These are phyloP conservation scores for Ptychoptera contaminata DNA, from an alignment of 2,888 invertebrate species.

Conservation along the genomic window DNA sequence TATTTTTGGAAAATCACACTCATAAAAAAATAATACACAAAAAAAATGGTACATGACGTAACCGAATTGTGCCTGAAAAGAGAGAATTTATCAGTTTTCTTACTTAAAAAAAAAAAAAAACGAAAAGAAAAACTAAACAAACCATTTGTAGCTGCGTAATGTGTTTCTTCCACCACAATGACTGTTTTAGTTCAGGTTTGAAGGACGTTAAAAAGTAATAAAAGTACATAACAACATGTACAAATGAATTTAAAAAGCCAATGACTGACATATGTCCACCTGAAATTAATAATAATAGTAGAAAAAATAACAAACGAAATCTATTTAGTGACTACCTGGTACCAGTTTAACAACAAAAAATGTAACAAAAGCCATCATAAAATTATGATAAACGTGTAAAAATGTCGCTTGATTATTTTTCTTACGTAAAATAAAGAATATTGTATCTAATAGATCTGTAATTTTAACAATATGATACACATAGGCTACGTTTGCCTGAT, in stretches of 20 bases:
- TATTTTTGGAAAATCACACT: no score
- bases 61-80: slow-evolving; percentile 46
- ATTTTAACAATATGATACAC: slow-evolving; percentile 44
- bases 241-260: slow-evolving; percentile 53
- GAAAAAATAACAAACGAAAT: no score
- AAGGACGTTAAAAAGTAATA: slow-evolving; percentile 66
- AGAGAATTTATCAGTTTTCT: not conserved
- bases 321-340: slow-evolving; percentile 31
- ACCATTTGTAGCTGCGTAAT: slow-evolving; percentile 72
- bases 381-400: slow-evolving; percentile 55
- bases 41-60: slow-evolving; percentile 40
- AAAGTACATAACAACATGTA: slow-evolving; percentile 67
- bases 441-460: slow-evolving; percentile 47
- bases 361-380: slow-evolving; percentile 46
- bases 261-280: slow-evolving; percentile 51
- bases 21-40: slow-evolving; percentile 21
- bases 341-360: slow-evolving; percentile 43
- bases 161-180: slow-evolving; percentile 71
- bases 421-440: slow-evolving; percentile 54
- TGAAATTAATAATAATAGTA: no score
- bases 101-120: not conserved
- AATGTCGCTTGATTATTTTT: slow-evolving; percentile 49
- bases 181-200: slow-evolving; percentile 49
- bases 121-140: slow-evolving; percentile 8
- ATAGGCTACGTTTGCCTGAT: slow-evolving; percentile 25